These are phyloP conservation scores for Sebastes reedi DNA, from an alignment of 2,797 vertebrate genomes.

Conservation along the genomic window DNA sequence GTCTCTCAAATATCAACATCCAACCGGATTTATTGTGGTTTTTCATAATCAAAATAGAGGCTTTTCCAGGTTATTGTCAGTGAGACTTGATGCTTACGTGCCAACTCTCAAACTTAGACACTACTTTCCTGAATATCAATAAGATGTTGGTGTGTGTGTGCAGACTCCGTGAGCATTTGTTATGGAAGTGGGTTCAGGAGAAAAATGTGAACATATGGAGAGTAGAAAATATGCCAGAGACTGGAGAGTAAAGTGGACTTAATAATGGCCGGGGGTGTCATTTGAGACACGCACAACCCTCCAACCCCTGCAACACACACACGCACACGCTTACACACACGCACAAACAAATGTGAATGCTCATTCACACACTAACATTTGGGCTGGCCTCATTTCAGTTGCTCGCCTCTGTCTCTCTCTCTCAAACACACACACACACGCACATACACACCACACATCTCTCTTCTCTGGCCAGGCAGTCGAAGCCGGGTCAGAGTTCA, in stretches of 20 bases:
- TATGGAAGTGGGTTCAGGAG: conserved; percentile 38
- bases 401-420: conserved; percentile 5
- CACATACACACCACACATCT: conserved; percentile 13
- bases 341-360: conserved; percentile 24
- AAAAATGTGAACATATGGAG: conserved; percentile 71
- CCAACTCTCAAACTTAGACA: conserved; percentile 37
- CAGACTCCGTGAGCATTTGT: conserved; percentile 23
- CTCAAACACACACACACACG: not conserved
- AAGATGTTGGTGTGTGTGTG: conserved; percentile 21
- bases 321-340: not conserved
- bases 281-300: conserved; percentile 41
- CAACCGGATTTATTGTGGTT: not conserved
- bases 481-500: conserved; percentile 70
- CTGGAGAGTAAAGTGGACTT: conserved; percentile 65
- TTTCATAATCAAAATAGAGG: conserved; percentile 7
- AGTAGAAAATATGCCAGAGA: conserved; percentile 65
- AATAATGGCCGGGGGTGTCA: conserved; percentile 69
- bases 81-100: conserved; percentile 31
- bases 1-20: conserved; percentile 15
- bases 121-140: conserved; percentile 60
- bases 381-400: conserved; percentile 59
- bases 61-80: conserved; percentile 7
- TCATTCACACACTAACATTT: conserved; percentile 50
- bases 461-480: conserved; percentile 66
- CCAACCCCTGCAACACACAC: not conserved